These are phyloP conservation scores for Lindbergichthys nudifrons DNA, from an alignment of 2,797 vertebrate species.

Conservation along the genomic window DNA sequence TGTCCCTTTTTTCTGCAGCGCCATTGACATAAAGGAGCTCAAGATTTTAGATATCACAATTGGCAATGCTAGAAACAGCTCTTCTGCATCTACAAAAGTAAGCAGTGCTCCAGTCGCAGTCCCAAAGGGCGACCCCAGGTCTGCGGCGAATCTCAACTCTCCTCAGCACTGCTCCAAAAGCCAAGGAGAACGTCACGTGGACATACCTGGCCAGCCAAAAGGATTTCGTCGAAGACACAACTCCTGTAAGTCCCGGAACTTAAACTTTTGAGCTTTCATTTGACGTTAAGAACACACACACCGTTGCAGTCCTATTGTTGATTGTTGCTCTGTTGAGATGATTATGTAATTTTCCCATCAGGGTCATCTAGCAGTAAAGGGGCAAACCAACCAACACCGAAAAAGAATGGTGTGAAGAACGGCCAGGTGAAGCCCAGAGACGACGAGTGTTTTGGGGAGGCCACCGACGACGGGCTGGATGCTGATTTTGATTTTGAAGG, in stretches of 20 bases:
- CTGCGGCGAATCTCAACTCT: constrained; percentile 79
- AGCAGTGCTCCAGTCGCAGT: constrained; percentile 88
- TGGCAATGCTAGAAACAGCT: constrained; percentile 60
- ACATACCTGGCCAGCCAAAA: constrained; percentile 88
- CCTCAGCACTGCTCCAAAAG: constrained; percentile 92
- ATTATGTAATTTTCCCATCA: constrained; percentile 60
- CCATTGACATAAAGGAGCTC: constrained; percentile 96
- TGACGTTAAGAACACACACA: too few relatives aligned
- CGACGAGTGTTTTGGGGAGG: constrained; percentile 96
- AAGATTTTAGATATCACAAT: constrained; percentile 94
- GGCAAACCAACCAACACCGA: constrained; percentile 92
- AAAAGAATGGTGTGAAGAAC: constrained; percentile 95
- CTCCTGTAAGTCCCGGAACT: constrained; percentile 88
- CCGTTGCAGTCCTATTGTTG: too few relatives aligned
- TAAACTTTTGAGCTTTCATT: too few relatives aligned
- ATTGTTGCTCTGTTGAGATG: not conserved
- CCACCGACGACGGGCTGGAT: constrained; percentile 91
- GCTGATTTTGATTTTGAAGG: constrained; percentile 99
- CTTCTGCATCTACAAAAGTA: constrained; percentile 54
- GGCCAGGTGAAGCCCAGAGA: constrained; percentile 95
- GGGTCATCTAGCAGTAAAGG: constrained; percentile 97
- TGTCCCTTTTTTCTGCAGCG: constrained; percentile 79
- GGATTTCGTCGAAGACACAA: constrained; percentile 95
- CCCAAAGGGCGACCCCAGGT: constrained; percentile 85
- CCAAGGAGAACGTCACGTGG: constrained; percentile 91